These are phyloP conservation scores for Rhabdomys dilectus DNA, from an alignment of 2,113 vertebrate species.

Conservation along the genomic window DNA sequence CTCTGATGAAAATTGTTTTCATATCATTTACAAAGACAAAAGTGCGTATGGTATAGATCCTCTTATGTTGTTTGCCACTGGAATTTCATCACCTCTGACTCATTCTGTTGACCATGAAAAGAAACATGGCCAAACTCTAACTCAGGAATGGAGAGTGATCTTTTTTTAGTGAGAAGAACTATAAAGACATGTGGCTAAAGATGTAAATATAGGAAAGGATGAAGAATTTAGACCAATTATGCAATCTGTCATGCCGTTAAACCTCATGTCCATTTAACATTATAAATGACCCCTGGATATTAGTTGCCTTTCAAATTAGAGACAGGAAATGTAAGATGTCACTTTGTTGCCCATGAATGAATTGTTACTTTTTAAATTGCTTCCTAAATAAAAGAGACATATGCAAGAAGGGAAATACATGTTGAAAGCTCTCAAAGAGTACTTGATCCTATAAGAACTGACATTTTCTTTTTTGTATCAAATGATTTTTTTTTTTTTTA, in stretches of 20 bases:
- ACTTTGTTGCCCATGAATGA: conserved; percentile 50
- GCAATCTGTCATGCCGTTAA: background rate
- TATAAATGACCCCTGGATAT: background rate
- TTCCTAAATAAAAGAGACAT: conserved; percentile 13
- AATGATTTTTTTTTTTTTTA: background rate
- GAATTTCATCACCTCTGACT: background rate
- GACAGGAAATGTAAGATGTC: conserved; percentile 47
- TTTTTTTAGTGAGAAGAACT: background rate
- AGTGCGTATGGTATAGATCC: background rate
- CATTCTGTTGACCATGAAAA: background rate
- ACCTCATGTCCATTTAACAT: conserved; percentile 20
- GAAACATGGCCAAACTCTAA: background rate
- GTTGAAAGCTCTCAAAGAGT: background rate
- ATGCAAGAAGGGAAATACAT: background rate
- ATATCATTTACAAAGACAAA: background rate
- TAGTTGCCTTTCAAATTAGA: conserved; percentile 25
- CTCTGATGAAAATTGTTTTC: background rate
- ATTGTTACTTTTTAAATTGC: conserved; percentile 36
- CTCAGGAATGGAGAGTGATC: background rate
- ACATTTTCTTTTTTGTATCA: background rate
- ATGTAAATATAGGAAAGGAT: background rate
- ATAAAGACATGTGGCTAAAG: background rate
- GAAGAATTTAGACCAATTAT: background rate
- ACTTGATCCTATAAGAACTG: background rate
- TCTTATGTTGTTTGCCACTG: background rate